Percentiles rank a stretch among this genome's conserved stretches.
phyloP scores from a whole-genome alignment of 2,113 vertebrate genomes.

The Amphiprion ocellaris region DNA sequence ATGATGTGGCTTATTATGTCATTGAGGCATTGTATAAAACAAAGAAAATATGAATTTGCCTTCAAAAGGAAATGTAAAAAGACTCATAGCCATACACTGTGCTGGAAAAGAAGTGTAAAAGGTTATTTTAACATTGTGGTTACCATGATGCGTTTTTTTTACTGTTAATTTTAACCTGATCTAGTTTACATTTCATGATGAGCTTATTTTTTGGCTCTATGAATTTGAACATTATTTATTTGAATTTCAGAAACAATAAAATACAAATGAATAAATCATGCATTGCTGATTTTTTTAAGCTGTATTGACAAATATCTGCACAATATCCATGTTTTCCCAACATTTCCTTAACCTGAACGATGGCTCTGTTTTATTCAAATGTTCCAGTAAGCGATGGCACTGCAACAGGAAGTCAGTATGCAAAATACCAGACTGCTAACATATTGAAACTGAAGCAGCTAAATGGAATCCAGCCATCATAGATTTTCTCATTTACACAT shows the following conservation, averaged over 20 bases:
- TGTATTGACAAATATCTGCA: too few relatives aligned
- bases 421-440: too few relatives aligned
- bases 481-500: too few relatives aligned
- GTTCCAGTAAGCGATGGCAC: too few relatives aligned
- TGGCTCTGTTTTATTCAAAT: too few relatives aligned
- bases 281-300: neutral
- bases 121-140: conserved; percentile 3
- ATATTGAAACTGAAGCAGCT: too few relatives aligned
- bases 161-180: conserved; percentile 40
- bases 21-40: conserved; percentile 23
- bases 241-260: conserved; percentile 54
- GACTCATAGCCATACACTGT: conserved; percentile 24
- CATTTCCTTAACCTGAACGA: too few relatives aligned
- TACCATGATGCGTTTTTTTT: conserved; percentile 20
- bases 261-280: neutral
- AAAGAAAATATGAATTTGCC: conserved; percentile 1
- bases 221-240: conserved; percentile 49
- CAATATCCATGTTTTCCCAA: too few relatives aligned
- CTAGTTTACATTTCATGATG: conserved; percentile 31
- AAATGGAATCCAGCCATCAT: too few relatives aligned
- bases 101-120: conserved; percentile 5
- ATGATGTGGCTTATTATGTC: conserved; percentile 27
- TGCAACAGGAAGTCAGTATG: too few relatives aligned
- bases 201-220: conserved; percentile 20
- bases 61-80: conserved; percentile 17